Base-by-base conservation (phyloP, 2,113 vertebrate species). In the Cyanistes caeruleus region DNA sequence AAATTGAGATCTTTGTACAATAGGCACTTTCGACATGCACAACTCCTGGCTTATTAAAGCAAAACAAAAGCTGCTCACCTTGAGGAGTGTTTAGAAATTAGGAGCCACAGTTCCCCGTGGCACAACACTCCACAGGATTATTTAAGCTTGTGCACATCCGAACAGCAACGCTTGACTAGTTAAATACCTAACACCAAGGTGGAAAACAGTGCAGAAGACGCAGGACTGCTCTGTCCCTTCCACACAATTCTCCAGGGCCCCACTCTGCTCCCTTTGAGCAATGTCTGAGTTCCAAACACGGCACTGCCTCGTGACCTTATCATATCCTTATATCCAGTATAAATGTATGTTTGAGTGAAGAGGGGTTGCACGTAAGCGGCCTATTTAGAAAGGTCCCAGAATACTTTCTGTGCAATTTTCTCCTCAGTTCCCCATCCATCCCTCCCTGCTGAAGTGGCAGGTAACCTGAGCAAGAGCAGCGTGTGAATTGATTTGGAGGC, bases 401-500 rank as follows among this genome's bases (percentile, higher is more conserved):
- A 87, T 96, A 96, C n/a, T 93, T 95, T 89, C n/a, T 31, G 86
- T 30, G 75, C 95, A 93, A 97, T 98, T 98, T 98, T 93, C 97
- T 97, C 96, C 97, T 98, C 97, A 63, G 97, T 94, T 98, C 97
- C 93, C 89, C 55, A 77, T 88, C 93, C 46, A 69, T 80, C 93
- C 91, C 95, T 88, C 91, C 91, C 92, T 91, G 84, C 97, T 97
- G 97, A 98, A 95, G 94, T 97, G 97, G 97, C 97, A 98, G 97
- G 97, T 97, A 97, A 96, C 94, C 91, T 72, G 93, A 81, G 96
- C 97, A 95, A 94, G 95, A 98, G 96, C 95, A 94, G 97, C 87
- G 93, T 98, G 97, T 87, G 97, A 98, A 98, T 98, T 97, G 98
- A 98, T 98, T 97, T 94, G 97, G 94, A 98, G 94, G 94, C 84